Evolutionary conservation across 2,113 vertebrate genomes (phyloP).

Genomic region (Hippoglossus stenolepis): DNA sequence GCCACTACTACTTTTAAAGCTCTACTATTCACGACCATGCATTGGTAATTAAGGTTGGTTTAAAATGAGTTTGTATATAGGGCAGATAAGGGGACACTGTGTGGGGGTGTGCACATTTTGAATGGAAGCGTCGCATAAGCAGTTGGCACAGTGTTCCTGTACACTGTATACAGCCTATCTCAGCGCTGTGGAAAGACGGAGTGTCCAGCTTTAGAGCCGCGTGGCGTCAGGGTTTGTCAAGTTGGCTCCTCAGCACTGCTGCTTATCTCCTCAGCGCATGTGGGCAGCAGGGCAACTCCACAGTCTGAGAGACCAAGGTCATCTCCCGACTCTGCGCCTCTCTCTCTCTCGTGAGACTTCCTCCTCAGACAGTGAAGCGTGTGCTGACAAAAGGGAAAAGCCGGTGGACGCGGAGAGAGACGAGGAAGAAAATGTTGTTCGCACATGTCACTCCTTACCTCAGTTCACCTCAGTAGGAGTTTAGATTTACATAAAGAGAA

Average conservation of each 20-base stretch:
- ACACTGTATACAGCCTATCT: slow-evolving; percentile 18
- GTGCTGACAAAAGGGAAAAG: background rate
- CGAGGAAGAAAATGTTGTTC: no score
- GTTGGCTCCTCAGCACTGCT: slow-evolving; percentile 33
- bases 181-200: slow-evolving; percentile 7
- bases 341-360: background rate
- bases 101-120: slow-evolving; percentile 22
- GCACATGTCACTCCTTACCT: no score
- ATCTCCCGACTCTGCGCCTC: background rate
- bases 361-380: background rate
- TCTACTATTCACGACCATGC: background rate
- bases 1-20: background rate
- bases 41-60: slow-evolving; percentile 39
- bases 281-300: background rate
- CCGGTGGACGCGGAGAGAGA: background rate
- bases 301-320: slow-evolving; percentile 49
- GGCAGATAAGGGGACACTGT: slow-evolving; percentile 29
- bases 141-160: background rate
- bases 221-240: slow-evolving; percentile 42
- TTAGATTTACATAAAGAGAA: slow-evolving; percentile 7
- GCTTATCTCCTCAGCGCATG: slow-evolving; percentile 56
- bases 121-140: slow-evolving; percentile 31
- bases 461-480: background rate
- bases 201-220: slow-evolving; percentile 39
- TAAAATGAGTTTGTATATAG: slow-evolving; percentile 28